phyloP scores from a whole-genome alignment of 2,113 vertebrate species.

The Mellivora capensis region DNA sequence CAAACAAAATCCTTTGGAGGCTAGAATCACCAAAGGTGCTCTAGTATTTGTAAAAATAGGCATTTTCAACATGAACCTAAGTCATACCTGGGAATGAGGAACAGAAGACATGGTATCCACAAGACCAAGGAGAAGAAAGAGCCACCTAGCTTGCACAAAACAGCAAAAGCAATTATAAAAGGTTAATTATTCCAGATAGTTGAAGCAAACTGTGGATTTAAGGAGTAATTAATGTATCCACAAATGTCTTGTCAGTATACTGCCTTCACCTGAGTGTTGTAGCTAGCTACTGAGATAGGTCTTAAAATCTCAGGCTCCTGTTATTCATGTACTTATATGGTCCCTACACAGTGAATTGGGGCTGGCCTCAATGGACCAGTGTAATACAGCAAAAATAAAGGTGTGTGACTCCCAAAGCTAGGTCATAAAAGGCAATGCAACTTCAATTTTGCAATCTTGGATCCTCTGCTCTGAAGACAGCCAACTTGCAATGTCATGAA shows the following conservation, averaged over 20 bases:
- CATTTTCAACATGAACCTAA: constrained; percentile 10
- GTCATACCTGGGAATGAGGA: background rate
- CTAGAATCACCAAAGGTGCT: background rate
- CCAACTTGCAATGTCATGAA: background rate
- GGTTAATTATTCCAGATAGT: background rate
- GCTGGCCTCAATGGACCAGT: background rate
- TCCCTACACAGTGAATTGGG: background rate
- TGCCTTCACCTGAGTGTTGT: background rate
- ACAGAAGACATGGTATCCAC: background rate
- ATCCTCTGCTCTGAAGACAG: background rate
- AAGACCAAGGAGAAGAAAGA: background rate
- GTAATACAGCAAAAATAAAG: background rate
- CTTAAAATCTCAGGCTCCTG: background rate
- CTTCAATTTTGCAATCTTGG: background rate
- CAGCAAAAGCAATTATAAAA: background rate
- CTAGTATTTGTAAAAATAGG: background rate
- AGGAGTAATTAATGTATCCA: background rate
- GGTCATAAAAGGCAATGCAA: background rate
- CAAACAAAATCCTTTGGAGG: background rate
- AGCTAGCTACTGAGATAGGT: background rate
- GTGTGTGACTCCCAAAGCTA: background rate
- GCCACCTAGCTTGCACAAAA: background rate
- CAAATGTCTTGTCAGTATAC: background rate
- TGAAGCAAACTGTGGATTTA: background rate
- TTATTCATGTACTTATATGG: background rate